These are phyloP conservation scores for Drosophila paranaensis DNA, from an alignment of 2,888 invertebrate genomes.

Conservation along the genomic window DNA sequence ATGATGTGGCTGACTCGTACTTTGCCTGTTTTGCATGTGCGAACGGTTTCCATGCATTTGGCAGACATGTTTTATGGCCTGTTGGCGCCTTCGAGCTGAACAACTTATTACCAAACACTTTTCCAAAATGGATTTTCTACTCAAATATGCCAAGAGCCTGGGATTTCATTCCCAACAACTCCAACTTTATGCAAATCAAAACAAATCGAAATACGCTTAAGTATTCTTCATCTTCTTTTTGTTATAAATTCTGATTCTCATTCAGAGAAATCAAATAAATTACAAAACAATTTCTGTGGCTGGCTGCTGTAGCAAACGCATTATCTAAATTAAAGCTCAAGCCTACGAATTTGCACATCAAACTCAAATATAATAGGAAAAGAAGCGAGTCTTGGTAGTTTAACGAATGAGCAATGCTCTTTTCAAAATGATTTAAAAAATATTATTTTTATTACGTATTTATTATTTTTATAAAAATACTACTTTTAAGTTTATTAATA, in stretches of 20 bases:
- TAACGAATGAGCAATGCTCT: conserved; percentile 6
- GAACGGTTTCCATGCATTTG: conserved; percentile 38
- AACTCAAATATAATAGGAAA: conserved; percentile 37
- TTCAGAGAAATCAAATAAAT: background rate
- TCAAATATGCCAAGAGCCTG: background rate
- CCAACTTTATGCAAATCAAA: conserved; percentile 1
- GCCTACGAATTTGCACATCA: background rate
- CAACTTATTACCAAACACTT: conserved; percentile 15
- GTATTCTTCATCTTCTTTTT: background rate
- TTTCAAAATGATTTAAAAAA: background rate
- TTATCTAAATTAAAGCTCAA: conserved; percentile 45
- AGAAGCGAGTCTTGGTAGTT: too few relatives aligned
- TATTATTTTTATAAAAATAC: too few relatives aligned
- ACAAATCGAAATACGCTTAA: background rate
- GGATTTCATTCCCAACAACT: background rate
- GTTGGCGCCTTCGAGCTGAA: conserved; percentile 42
- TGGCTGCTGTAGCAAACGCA: conserved; percentile 19
- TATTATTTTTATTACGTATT: background rate
- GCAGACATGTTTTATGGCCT: conserved; percentile 41
- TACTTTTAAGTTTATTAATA: too few relatives aligned
- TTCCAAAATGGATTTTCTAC: conserved; percentile 1
- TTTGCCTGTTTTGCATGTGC: conserved; percentile 49
- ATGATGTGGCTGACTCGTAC: conserved; percentile 77
- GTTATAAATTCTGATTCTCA: background rate
- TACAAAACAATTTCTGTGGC: conserved; percentile 6